A percentile compares a stretch with the other conserved stretches of the same genome.
Conservation (phyloP, 1,140 invertebrate species). For the Trypoxylus dichotomus region DNA sequence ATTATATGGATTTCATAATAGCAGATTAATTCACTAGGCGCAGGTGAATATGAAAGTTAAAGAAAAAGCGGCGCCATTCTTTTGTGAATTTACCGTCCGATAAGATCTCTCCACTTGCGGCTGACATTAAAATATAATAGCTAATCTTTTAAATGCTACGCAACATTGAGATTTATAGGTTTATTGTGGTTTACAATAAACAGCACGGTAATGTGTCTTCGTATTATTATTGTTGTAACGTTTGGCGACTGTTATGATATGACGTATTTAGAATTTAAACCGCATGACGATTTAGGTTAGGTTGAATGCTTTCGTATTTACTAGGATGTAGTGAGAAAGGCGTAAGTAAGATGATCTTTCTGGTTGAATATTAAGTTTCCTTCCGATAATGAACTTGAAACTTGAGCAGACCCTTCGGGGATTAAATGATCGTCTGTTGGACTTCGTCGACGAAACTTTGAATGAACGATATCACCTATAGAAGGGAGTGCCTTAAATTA, state of each 20-base stretch:
- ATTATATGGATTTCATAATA: background rate
- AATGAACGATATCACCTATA: no score
- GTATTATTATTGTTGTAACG: background rate
- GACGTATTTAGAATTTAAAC: background rate
- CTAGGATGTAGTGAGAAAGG: background rate
- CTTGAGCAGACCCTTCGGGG: background rate
- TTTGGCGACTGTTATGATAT: background rate
- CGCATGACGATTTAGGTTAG: background rate
- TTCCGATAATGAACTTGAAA: background rate
- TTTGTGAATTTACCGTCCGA: background rate
- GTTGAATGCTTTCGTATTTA: background rate
- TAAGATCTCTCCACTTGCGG: background rate
- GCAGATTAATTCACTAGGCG: background rate
- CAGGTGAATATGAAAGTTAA: background rate
- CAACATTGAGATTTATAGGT: background rate
- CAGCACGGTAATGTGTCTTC: background rate
- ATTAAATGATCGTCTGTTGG: background rate
- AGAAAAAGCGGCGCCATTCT: background rate
- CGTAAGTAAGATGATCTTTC: background rate
- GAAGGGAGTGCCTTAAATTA: no score
- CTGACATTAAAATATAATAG: background rate
- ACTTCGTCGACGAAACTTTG: background rate
- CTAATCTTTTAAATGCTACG: background rate
- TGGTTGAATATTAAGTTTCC: background rate
- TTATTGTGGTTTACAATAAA: background rate